These are phyloP conservation scores for Bergia puertoricense DNA, from an alignment of 92 coral and sea anemone species.

Conservation along the genomic window DNA sequence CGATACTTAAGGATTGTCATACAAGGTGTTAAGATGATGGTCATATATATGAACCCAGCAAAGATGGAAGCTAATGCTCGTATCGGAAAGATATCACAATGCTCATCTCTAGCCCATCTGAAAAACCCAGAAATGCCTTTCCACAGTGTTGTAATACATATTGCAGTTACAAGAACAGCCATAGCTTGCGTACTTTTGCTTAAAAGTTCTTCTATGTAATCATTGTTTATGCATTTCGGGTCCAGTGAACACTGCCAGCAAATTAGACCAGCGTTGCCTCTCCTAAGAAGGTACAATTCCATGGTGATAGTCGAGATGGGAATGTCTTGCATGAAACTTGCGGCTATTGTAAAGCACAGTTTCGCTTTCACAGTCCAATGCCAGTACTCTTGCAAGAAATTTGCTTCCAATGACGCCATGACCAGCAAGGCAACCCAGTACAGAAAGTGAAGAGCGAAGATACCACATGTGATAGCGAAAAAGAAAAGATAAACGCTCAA, in stretches of 20 bases:
- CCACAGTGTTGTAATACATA: conserved; percentile 84
- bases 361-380: conserved; percentile 72
- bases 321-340: conserved; percentile 86
- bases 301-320: conserved; percentile 88
- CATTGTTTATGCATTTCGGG: conserved; percentile 61
- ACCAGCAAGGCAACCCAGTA: conserved; percentile 77
- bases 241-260: conserved; percentile 89
- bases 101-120: conserved; percentile 89
- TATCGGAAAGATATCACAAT: conserved; percentile 78
- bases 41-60: conserved; percentile 83
- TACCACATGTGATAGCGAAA: conserved; percentile 67
- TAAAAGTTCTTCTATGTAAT: conserved; percentile 73
- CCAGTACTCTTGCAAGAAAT: conserved; percentile 91
- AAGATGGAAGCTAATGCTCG: conserved; percentile 85
- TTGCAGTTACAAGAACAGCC: conserved; percentile 74
- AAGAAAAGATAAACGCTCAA: conserved; percentile 69
- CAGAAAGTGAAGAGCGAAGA: conserved; percentile 78
- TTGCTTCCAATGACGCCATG: conserved; percentile 72
- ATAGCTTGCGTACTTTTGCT: conserved; percentile 64
- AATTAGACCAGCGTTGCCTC: conserved; percentile 82
- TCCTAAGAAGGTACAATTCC: conserved; percentile 78
- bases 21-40: conserved; percentile 84
- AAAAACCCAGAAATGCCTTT: conserved; percentile 91
- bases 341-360: conserved; percentile 74
- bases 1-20: conserved; percentile 84